Conservation (phyloP, 2,113 vertebrate species). For the Alectura lathami region DNA sequence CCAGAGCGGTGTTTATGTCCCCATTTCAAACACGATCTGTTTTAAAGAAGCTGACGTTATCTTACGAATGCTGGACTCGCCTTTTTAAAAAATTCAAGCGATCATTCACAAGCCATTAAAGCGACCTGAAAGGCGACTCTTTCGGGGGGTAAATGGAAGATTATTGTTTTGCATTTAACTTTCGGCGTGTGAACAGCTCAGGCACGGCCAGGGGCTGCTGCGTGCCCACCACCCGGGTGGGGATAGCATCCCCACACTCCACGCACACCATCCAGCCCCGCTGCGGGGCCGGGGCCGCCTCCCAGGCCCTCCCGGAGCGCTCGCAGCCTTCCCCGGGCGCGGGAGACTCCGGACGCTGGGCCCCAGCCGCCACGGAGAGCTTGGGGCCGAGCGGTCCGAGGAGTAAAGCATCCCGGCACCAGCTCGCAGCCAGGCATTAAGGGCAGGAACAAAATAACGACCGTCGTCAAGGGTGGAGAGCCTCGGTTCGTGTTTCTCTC, state of each 20-base stretch:
- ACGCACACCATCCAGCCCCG: background rate
- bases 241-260: background rate
- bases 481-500: constrained; percentile 23
- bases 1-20: constrained; percentile 37
- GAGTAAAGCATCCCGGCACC: constrained; percentile 83
- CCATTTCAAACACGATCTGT: constrained; percentile 45
- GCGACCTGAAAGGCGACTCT: constrained; percentile 45
- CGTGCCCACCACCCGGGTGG: background rate
- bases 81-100: constrained; percentile 66
- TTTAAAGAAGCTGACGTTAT: constrained; percentile 59
- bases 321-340: background rate
- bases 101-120: constrained; percentile 71
- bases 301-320: background rate
- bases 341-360: background rate
- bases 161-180: constrained; percentile 14
- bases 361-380: constrained; percentile 63
- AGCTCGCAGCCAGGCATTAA: constrained; percentile 70
- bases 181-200: background rate
- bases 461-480: constrained; percentile 59
- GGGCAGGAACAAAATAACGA: constrained; percentile 65
- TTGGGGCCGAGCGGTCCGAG: constrained; percentile 85
- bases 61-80: constrained; percentile 39
- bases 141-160: background rate
- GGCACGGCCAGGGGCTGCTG: background rate
- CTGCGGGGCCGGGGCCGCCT: too few relatives aligned